These are phyloP conservation scores for Scopus umbretta DNA, from an alignment of 2,113 vertebrate species.

Conservation along the genomic window DNA sequence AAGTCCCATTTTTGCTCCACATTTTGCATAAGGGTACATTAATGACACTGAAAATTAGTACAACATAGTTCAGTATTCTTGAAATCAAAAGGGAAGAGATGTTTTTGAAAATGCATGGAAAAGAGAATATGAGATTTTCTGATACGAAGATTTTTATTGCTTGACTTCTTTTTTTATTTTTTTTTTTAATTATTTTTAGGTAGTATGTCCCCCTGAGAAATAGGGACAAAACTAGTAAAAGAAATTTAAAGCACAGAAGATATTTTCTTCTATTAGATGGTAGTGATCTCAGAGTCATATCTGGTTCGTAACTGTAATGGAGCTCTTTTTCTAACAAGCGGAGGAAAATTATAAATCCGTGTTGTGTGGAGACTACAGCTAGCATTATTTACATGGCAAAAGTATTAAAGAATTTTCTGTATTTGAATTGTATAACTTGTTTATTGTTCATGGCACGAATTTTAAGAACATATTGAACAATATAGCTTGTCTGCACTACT, in stretches of 20 bases:
- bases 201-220: neutral
- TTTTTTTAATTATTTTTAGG: neutral
- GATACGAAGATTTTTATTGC: neutral
- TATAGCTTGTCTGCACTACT: neutral
- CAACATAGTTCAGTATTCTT: neutral
- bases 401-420: neutral
- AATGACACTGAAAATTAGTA: neutral
- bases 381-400: neutral
- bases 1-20: neutral
- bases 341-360: neutral
- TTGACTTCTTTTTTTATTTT: neutral
- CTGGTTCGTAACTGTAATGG: neutral
- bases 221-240: neutral
- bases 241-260: neutral
- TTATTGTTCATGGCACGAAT: neutral
- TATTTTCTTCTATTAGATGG: neutral
- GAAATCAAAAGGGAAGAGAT: neutral
- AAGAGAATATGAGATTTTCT: neutral
- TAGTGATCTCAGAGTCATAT: neutral
- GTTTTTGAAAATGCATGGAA: neutral
- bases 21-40: neutral
- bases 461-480: neutral
- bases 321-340: neutral
- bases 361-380: neutral
- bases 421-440: neutral